Percentiles rank a stretch among this genome's conserved stretches.
Conservation (phyloP, 2,888 invertebrate genomes). For the Lypha dubia region DNA sequence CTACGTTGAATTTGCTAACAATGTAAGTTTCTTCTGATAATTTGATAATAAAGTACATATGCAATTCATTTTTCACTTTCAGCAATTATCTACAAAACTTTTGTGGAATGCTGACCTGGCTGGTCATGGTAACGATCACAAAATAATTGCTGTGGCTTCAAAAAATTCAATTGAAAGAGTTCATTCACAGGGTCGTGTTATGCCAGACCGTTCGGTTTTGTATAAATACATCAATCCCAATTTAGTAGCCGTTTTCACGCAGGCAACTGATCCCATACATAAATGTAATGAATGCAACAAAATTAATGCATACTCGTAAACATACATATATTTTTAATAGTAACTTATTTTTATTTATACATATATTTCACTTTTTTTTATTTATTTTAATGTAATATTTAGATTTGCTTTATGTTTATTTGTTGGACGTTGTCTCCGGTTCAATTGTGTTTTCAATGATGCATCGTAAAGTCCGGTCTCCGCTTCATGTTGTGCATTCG, state of each 20-base stretch:
- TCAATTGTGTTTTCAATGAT: constrained; percentile 92
- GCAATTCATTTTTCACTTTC: constrained; percentile 57
- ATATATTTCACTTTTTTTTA: constrained; percentile 67
- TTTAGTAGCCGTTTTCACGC: constrained; percentile 92
- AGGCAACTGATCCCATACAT: constrained; percentile 89
- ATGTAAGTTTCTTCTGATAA: constrained; percentile 75
- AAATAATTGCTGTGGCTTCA: constrained; percentile 86
- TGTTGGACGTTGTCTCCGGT: constrained; percentile 95
- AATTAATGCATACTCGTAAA: too few relatives aligned
- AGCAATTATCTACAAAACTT: constrained; percentile 86
- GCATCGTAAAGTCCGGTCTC: constrained; percentile 93
- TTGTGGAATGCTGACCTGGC: constrained; percentile 91
- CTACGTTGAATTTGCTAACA: constrained; percentile 80
- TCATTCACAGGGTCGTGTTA: constrained; percentile 97
- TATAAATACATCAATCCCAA: constrained; percentile 99
- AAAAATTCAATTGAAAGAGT: constrained; percentile 90
- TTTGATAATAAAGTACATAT: background rate
- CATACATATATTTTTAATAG: background rate
- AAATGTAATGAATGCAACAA: constrained; percentile 85
- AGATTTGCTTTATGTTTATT: constrained; percentile 92
- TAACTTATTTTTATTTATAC: constrained; percentile 1
- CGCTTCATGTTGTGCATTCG: constrained; percentile 95
- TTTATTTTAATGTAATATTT: constrained; percentile 64
- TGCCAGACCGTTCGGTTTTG: constrained; percentile 97
- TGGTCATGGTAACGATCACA: constrained; percentile 85